Conservation (phyloP, 1,140 invertebrate genomes). For the Mizuhopecten yessoensis region DNA sequence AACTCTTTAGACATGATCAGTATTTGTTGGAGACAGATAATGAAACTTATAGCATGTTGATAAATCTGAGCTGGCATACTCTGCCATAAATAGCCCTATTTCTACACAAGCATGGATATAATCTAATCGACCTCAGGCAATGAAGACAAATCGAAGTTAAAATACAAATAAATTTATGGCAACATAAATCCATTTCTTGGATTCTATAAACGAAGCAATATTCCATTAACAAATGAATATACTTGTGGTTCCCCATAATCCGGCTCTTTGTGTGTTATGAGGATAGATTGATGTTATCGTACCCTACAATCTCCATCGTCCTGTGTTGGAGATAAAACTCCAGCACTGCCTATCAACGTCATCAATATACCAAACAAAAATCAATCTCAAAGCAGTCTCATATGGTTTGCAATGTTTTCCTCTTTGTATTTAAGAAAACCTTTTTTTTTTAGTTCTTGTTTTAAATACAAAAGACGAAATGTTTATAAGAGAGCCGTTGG, state of each 20-base stretch:
- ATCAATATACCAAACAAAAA: not conserved
- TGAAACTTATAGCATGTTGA: too few species aligned
- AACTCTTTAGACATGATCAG: too few species aligned
- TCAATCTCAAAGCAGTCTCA: not conserved
- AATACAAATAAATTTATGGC: not conserved
- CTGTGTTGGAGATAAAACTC: not conserved
- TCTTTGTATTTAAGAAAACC: too few species aligned
- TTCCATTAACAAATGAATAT: constrained; percentile 17
- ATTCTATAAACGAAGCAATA: not conserved
- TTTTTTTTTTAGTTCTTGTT: too few species aligned
- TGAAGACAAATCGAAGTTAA: not conserved
- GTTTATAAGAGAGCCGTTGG: too few species aligned
- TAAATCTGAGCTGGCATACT: too few species aligned
- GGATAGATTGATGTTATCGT: not conserved
- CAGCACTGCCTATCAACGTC: not conserved
- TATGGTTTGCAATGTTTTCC: not conserved
- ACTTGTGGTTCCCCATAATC: not conserved
- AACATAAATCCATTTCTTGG: not conserved
- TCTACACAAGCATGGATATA: not conserved
- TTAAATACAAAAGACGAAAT: too few species aligned
- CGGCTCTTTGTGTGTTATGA: not conserved
- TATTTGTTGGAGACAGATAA: too few species aligned
- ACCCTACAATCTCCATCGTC: not conserved
- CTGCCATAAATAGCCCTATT: too few species aligned
- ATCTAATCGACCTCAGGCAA: not conserved